Conservation (phyloP, 64 coral and sea anemone species). For the Dendronephthya gigantea region DNA sequence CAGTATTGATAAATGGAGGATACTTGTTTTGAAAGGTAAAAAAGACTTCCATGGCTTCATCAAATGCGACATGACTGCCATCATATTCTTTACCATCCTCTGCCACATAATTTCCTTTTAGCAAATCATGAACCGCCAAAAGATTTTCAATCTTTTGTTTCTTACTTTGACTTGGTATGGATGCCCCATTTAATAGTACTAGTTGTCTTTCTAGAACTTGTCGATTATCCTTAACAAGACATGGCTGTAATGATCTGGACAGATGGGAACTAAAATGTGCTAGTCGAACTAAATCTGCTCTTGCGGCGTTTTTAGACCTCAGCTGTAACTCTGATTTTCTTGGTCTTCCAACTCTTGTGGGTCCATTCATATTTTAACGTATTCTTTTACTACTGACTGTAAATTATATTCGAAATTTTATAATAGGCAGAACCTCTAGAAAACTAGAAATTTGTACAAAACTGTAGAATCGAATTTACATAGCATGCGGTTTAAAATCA, state of each 20-base stretch:
- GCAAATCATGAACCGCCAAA: neutral
- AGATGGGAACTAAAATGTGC: neutral
- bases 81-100: neutral
- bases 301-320: no score
- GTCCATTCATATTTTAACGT: neutral
- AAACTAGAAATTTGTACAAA: no score
- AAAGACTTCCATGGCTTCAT: neutral
- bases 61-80: neutral
- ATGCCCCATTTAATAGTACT: no score
- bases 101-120: neutral
- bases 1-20: neutral
- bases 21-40: neutral
- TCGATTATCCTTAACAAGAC: neutral
- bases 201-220: neutral
- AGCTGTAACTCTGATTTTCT: neutral
- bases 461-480: no score
- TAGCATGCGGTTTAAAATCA: no score
- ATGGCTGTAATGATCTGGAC: neutral
- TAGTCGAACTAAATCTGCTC: no score
- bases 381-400: no score
- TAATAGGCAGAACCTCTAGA: no score
- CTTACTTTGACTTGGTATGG: no score
- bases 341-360: neutral
- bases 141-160: neutral
- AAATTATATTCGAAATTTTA: no score